Base-by-base conservation (phyloP, 2,888 invertebrate genomes). In the Venusia cambrica region DNA sequence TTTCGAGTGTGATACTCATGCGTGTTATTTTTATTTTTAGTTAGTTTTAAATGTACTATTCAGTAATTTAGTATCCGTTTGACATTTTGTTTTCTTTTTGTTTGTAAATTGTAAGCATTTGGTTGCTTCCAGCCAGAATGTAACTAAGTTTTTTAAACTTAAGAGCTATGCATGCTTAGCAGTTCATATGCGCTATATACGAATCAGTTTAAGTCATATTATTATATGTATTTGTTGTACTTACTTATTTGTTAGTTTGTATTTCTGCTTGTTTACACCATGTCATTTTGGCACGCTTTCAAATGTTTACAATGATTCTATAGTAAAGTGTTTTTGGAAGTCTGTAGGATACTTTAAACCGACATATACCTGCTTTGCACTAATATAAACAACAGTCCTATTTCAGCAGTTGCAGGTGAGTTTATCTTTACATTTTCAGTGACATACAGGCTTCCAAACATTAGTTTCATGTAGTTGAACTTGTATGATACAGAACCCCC, bases 31-130 rank as follows among this genome's bases (percentile, higher is more conserved):
- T 57, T 53, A 62, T 52, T 46, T 45, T 49, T 54, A 53, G 44
- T 44, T 64, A 54, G 53, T 57, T 57, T 54, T 61, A 57, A 52
- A 53, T 53, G 31, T 45, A 45, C 44, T 45, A 44, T 51, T 37
- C 29, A 41, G 38, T 38, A 43, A 52, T 48, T 48, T 51, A 29
- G 48, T 53, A 45, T 48, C 48, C 29, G 51, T 62, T 69, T 64
- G 64, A 63, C 48, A 57, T 54, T 56, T 58, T 48, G 52, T 48
- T 55, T 45, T 40, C 45, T 27, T 48, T 47, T 45, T 48, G 65
- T 77, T 78, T 87, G 87, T 87, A 81, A 87, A 85, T 87, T 87
- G 87, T 87, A 87, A 87, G 87, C 87, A 87, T 87, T 85, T 87
- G 87, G 83, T 79, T 81, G 87, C 85, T 85, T 85, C 54, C 69